Conservation (phyloP, 2,888 invertebrate species). For the Apodemia hepburni region DNA sequence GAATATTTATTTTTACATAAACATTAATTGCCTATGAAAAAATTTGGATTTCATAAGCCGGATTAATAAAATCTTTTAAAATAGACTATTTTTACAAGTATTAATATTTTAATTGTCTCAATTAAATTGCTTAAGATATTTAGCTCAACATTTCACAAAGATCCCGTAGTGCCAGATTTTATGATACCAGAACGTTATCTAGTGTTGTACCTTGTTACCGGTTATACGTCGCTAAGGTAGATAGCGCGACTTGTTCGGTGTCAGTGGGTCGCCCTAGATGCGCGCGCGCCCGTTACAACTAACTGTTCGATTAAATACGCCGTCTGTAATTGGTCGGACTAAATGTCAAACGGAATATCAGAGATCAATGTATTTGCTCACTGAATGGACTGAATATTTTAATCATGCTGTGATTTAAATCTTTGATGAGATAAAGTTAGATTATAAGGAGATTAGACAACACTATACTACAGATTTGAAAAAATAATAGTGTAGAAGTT, state of each 20-base stretch:
- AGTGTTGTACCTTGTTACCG: slow-evolving; percentile 9
- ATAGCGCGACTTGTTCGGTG: slow-evolving; percentile 46
- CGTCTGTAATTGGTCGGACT: slow-evolving; percentile 35
- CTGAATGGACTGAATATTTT: background rate
- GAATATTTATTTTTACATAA: too few species aligned
- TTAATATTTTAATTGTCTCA: background rate
- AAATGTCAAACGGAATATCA: slow-evolving; percentile 42
- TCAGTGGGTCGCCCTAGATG: slow-evolving; percentile 72
- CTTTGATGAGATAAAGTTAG: background rate
- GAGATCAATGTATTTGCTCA: slow-evolving; percentile 12
- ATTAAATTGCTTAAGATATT: background rate
- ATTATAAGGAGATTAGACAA: too few species aligned
- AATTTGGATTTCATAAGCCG: too few species aligned
- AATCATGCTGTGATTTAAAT: background rate
- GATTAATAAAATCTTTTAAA: too few species aligned
- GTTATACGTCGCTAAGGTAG: slow-evolving; percentile 9
- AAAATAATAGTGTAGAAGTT: too few species aligned
- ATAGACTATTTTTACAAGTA: too few species aligned
- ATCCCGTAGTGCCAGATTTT: slow-evolving; percentile 14
- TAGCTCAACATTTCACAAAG: background rate
- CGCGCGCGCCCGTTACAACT: slow-evolving; percentile 64
- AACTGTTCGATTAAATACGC: slow-evolving; percentile 63
- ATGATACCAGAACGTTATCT: slow-evolving; percentile 5
- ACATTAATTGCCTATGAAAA: too few species aligned
- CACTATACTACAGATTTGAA: too few species aligned